Percentiles rank a stretch among this genome's conserved stretches.
Conservation (phyloP, 2,797 vertebrate genomes). For the Schizopygopsis malacanthus region DNA sequence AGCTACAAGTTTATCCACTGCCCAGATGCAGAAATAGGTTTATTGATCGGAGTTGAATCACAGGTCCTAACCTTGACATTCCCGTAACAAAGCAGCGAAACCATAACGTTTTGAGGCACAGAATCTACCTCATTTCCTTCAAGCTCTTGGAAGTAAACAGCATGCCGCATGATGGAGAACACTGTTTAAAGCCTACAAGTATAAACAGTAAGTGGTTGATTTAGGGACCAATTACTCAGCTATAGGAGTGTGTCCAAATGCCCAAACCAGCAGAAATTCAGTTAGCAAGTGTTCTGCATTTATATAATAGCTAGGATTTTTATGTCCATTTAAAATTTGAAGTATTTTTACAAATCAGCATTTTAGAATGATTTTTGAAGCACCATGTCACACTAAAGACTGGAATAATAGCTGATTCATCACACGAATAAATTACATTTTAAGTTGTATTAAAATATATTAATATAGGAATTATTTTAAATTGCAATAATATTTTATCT, state of each 20-base stretch:
- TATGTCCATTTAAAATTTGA: not conserved
- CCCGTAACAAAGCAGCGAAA: conserved; percentile 9
- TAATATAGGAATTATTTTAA: not conserved
- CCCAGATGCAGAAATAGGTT: conserved; percentile 25
- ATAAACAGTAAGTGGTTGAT: not conserved
- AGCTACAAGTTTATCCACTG: not conserved
- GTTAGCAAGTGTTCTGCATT: not conserved
- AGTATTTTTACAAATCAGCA: not conserved
- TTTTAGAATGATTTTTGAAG: not conserved
- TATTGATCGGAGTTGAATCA: conserved; percentile 27
- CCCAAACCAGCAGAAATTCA: not conserved
- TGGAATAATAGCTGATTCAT: not conserved
- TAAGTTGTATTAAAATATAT: not conserved
- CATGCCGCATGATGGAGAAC: not conserved
- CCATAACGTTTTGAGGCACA: not conserved
- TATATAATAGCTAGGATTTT: not conserved
- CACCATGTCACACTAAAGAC: not conserved
- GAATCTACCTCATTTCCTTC: not conserved
- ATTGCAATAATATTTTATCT: not conserved
- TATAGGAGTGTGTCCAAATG: not conserved
- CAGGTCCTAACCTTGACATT: conserved; percentile 17
- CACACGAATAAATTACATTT: not conserved
- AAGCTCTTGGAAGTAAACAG: conserved; percentile 9
- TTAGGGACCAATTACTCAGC: conserved; percentile 5
- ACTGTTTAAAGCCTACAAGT: not conserved